Percentiles rank a stretch among this genome's conserved stretches.
Conservation (phyloP, 2,888 invertebrate species). For the Drosophila mettleri region DNA sequence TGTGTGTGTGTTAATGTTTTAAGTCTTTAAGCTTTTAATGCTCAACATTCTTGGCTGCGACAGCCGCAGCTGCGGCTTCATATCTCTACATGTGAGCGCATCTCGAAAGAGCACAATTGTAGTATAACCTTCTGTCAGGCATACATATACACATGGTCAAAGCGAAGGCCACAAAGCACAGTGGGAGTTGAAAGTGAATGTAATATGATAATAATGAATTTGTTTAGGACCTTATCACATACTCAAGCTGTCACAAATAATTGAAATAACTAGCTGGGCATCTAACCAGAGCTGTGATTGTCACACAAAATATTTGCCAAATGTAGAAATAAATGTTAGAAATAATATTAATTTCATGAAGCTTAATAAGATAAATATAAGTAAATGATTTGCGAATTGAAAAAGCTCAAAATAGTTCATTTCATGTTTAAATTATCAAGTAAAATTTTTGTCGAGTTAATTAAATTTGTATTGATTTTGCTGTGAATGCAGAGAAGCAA, state of each 20-base stretch:
- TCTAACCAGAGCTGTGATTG: neutral
- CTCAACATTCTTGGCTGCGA: slow-evolving; percentile 59
- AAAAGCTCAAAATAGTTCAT: too few relatives aligned
- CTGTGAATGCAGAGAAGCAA: neutral
- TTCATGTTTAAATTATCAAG: neutral
- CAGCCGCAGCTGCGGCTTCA: slow-evolving; percentile 47
- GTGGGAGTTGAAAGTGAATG: slow-evolving; percentile 35
- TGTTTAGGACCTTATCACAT: slow-evolving; percentile 22
- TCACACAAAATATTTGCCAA: neutral
- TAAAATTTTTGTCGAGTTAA: neutral
- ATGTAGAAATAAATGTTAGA: neutral
- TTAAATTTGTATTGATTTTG: slow-evolving; percentile 13
- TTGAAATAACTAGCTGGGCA: slow-evolving; percentile 18
- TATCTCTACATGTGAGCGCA: slow-evolving; percentile 26
- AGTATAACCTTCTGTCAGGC: slow-evolving; percentile 25
- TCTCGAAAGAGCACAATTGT: slow-evolving; percentile 24
- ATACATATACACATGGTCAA: slow-evolving; percentile 2
- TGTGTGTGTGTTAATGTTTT: slow-evolving; percentile 65
- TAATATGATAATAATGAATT: slow-evolving; percentile 39
- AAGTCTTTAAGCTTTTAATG: slow-evolving; percentile 74
- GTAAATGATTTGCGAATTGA: too few relatives aligned
- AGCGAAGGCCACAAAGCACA: slow-evolving; percentile 23
- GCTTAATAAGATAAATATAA: neutral
- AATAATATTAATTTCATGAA: neutral
- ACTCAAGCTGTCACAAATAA: slow-evolving; percentile 21